Conservation (phyloP, 2,797 vertebrate species). For the Lepidocolaptes lacrymiger region DNA sequence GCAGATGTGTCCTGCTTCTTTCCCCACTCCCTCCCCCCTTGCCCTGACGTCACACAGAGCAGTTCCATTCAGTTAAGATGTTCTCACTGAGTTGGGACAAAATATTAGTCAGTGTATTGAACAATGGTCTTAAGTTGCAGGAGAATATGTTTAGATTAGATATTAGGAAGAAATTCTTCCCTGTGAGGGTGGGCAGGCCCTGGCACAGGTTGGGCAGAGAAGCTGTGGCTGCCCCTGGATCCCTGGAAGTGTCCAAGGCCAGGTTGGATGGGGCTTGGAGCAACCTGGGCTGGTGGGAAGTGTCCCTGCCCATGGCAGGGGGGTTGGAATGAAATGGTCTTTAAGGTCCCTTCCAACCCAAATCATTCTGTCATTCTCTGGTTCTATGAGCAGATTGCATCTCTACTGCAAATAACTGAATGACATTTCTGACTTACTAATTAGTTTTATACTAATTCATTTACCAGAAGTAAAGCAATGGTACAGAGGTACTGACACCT, state of each 20-base stretch:
- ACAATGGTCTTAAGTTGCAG: neutral
- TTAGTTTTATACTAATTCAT: neutral
- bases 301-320: neutral
- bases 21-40: neutral
- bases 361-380: neutral
- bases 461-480: neutral
- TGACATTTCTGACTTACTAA: neutral
- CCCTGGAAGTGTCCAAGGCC: neutral
- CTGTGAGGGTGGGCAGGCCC: too few species aligned
- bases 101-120: neutral
- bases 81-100: neutral
- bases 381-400: neutral
- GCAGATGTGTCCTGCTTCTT: rapidly evolving
- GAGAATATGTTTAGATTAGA: too few species aligned
- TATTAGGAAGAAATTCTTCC: too few species aligned
- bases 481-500: neutral
- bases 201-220: too few species aligned
- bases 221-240: too few species aligned
- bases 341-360: neutral
- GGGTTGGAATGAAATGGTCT: neutral
- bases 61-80: neutral
- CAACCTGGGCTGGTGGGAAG: neutral
- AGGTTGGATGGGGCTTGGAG: neutral
- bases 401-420: neutral
- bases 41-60: neutral